Conservation (phyloP, 2,113 vertebrate species). For the Mystacornis crossleyi region DNA sequence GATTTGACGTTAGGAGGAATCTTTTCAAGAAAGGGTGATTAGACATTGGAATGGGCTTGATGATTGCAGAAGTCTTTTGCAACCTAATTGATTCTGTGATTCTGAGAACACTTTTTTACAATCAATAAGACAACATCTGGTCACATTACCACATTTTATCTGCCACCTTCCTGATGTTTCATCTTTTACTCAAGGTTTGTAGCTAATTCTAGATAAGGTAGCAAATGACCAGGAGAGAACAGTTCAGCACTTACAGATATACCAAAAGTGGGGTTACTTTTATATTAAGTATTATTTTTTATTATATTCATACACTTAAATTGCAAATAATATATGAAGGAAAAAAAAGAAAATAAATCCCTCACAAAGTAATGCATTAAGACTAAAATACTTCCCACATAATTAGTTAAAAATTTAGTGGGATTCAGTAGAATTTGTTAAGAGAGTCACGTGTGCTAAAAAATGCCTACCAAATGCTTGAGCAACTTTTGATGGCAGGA, state of each 20-base stretch:
- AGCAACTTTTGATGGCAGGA: neutral
- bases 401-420: neutral
- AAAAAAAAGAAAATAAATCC: no score
- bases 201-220: neutral
- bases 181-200: neutral
- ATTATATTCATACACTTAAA: neutral
- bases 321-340: neutral
- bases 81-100: neutral
- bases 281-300: neutral
- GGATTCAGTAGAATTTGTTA: neutral
- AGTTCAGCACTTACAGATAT: neutral
- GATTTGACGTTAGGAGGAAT: neutral
- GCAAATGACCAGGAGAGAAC: neutral
- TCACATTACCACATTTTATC: neutral
- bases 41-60: neutral
- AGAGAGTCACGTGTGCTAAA: neutral
- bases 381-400: neutral
- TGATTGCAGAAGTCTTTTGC: neutral
- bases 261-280: neutral
- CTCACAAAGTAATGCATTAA: neutral
- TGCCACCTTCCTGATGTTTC: neutral
- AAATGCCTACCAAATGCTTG: neutral
- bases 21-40: neutral
- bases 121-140: neutral
- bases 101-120: fast-evolving